Evolutionary conservation across 2,797 vertebrate genomes (phyloP).

Genomic region (Pelodytes ibericus): DNA sequence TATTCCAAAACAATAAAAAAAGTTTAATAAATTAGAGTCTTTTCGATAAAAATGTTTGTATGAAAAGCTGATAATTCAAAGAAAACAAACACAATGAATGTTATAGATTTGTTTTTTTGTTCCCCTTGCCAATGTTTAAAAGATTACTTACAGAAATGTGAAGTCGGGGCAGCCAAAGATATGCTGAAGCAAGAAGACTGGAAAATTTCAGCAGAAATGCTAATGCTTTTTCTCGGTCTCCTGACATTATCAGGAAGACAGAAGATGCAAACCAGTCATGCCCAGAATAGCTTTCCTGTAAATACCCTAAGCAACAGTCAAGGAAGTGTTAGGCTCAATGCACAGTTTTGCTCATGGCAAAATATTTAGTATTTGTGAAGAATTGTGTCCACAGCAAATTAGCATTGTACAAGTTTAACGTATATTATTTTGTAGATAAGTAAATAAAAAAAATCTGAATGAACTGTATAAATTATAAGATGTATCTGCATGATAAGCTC

Average conservation of each 20-base stretch:
- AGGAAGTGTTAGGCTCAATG: conserved; percentile 66
- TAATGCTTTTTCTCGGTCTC: conserved; percentile 76
- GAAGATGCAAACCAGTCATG: conserved; percentile 92
- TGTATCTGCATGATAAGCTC: not conserved
- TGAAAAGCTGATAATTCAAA: not conserved
- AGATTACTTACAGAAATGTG: conserved; percentile 83
- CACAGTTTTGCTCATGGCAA: conserved; percentile 25
- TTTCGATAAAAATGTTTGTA: not conserved
- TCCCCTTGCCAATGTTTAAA: conserved; percentile 11
- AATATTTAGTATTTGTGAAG: conserved; percentile 18
- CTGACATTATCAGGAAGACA: conserved; percentile 87
- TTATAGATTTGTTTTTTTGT: not conserved
- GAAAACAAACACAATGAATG: conserved; percentile 23
- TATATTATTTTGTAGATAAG: no score
- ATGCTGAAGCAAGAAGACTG: conserved; percentile 83
- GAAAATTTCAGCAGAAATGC: conserved; percentile 81
- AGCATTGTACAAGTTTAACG: not conserved
- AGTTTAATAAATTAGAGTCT: not conserved
- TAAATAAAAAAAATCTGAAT: conserved; percentile 1
- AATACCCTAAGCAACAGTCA: conserved; percentile 72
- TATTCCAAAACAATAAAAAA: not conserved
- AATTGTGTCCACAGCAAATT: not conserved
- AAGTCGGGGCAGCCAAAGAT: conserved; percentile 87
- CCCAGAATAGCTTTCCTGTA: conserved; percentile 75
- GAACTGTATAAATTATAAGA: no score